Conservation (phyloP, 2,797 vertebrate genomes). For the Lateolabrax maculatus region DNA sequence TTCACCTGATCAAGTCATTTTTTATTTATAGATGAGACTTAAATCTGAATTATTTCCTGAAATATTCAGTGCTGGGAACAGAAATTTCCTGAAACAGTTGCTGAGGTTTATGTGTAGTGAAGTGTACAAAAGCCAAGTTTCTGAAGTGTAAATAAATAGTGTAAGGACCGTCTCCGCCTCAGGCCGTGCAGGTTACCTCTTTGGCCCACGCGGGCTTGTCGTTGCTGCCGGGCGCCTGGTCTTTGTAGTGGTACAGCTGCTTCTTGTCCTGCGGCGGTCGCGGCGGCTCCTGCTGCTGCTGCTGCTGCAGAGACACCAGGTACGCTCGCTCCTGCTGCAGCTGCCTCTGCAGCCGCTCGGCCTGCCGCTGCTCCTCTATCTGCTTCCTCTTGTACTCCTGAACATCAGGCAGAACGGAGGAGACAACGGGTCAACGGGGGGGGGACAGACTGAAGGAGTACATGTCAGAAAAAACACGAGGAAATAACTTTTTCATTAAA, state of each 20-base stretch:
- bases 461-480: too few relatives aligned
- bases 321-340: slow-evolving; percentile 97
- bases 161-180: background rate
- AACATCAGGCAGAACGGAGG: background rate
- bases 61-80: background rate
- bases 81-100: too few relatives aligned
- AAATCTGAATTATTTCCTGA: background rate
- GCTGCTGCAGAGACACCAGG: slow-evolving; percentile 95
- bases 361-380: slow-evolving; percentile 97
- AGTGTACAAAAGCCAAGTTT: background rate
- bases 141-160: background rate
- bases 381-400: slow-evolving; percentile 99
- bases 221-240: slow-evolving; percentile 90
- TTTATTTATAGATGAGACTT: background rate
- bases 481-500: too few relatives aligned
- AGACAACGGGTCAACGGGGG: background rate
- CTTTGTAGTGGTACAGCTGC: slow-evolving; percentile 98
- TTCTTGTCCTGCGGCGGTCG: slow-evolving; percentile 94
- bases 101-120: too few relatives aligned
- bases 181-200: slow-evolving; percentile 86
- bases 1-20: background rate
- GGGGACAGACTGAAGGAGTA: background rate
- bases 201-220: slow-evolving; percentile 98
- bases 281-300: slow-evolving; percentile 90
- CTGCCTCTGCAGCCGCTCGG: slow-evolving; percentile 95